A percentile compares a stretch with the other conserved stretches of the same genome.
Conservation (phyloP, 2,888 invertebrate species). For the Machimus atricapillus region DNA sequence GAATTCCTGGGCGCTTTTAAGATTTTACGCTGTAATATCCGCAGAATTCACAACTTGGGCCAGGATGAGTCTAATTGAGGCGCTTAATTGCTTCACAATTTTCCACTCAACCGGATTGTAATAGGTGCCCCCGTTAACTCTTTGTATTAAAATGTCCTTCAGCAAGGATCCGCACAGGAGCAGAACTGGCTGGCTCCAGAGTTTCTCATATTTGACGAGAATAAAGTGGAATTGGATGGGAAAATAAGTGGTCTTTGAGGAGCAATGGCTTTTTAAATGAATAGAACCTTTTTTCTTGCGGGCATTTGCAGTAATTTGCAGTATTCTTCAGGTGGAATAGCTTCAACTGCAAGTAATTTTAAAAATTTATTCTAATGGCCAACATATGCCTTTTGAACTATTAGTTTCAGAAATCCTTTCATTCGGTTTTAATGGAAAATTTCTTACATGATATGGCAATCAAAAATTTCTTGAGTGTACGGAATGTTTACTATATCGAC, state of each 20-base stretch:
- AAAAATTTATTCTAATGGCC: background rate
- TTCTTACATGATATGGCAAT: no score
- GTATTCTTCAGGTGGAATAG: background rate
- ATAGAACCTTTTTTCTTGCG: background rate
- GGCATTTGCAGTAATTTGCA: background rate
- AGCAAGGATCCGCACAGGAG: background rate
- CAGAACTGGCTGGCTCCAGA: background rate
- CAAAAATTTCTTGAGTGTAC: no score
- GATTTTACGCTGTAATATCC: conserved; percentile 4
- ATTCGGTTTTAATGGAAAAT: background rate
- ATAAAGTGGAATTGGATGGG: background rate
- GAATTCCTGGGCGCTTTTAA: background rate
- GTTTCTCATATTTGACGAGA: background rate
- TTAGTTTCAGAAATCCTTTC: background rate
- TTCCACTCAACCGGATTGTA: background rate
- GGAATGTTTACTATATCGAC: no score
- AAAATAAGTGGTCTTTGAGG: background rate
- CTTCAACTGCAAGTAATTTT: background rate
- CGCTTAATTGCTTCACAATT: conserved; percentile 32
- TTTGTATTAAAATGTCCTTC: conserved; percentile 39
- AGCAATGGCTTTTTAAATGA: background rate
- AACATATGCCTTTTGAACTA: background rate
- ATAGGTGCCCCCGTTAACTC: conserved; percentile 54
- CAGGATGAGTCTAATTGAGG: conserved; percentile 19
- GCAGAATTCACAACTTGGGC: background rate